These are phyloP conservation scores for Diplodus sargus DNA, from an alignment of 2,797 vertebrate genomes.

Conservation along the genomic window DNA sequence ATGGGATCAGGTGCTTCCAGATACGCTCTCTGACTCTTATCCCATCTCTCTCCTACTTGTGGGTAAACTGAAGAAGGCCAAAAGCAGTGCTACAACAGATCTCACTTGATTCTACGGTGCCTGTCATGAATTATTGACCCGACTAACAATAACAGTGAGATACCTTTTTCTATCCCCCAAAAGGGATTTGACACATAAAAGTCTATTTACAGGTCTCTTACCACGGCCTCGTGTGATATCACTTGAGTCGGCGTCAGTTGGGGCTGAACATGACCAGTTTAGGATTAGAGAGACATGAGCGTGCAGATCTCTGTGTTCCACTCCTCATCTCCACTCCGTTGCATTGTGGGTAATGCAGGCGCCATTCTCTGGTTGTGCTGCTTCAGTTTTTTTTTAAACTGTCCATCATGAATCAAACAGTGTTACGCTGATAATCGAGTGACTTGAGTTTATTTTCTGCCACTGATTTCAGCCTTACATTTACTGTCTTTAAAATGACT, in stretches of 20 bases:
- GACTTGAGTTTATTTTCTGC: slow-evolving; percentile 3
- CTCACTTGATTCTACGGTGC: slow-evolving; percentile 63
- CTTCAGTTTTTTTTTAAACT: not conserved
- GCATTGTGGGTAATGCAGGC: not conserved
- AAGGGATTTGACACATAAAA: not conserved
- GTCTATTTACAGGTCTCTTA: not conserved
- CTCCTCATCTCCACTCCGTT: not conserved
- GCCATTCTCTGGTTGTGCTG: not conserved
- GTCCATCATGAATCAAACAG: not conserved
- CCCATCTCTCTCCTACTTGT: not conserved
- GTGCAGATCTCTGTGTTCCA: not conserved
- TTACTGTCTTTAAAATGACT: not conserved
- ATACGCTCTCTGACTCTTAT: not conserved
- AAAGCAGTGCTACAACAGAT: slow-evolving; percentile 64
- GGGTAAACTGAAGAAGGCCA: slow-evolving; percentile 47
- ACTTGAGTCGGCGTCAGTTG: slow-evolving; percentile 1
- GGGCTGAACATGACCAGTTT: not conserved
- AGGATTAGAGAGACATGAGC: not conserved
- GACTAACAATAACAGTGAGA: slow-evolving; percentile 4
- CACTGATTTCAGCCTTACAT: not conserved
- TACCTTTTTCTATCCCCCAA: not conserved
- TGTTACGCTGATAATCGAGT: not conserved
- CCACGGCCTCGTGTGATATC: too few relatives aligned
- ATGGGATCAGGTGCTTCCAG: not conserved
- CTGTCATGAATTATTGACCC: slow-evolving; percentile 25